Evolutionary conservation across 2,888 invertebrate genomes (phyloP).

Genomic region (Patella depressa): DNA sequence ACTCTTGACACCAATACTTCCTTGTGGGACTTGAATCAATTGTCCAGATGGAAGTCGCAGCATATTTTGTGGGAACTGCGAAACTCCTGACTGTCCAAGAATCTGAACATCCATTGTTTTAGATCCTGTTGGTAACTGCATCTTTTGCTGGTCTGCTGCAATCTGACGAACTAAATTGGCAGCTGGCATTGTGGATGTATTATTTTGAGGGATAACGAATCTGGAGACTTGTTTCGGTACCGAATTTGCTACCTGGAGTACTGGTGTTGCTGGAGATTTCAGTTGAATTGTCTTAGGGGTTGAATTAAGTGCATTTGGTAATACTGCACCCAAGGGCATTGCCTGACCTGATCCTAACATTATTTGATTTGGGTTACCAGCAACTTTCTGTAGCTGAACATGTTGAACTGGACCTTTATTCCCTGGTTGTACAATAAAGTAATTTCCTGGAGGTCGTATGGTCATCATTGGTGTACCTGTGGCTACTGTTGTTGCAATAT

Average conservation of each 20-base stretch:
- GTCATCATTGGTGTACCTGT: background rate
- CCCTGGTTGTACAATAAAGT: background rate
- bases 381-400: background rate
- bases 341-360: background rate
- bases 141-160: constrained; percentile 1
- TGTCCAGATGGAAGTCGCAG: background rate
- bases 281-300: background rate
- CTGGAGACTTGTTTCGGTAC: background rate
- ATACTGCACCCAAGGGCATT: background rate
- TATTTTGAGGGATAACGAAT: background rate
- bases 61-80: background rate
- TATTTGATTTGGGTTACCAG: background rate
- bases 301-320: background rate
- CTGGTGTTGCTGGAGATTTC: background rate
- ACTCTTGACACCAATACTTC: background rate
- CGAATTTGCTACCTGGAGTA: background rate
- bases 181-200: background rate
- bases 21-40: background rate
- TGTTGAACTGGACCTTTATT: background rate
- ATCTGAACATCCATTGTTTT: background rate
- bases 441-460: background rate
- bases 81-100: background rate
- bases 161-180: constrained; percentile 5
- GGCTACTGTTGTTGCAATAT: background rate
- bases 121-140: background rate